These are phyloP conservation scores for Eretmocerus hayati DNA, from an alignment of 2,888 invertebrate species.

Conservation along the genomic window DNA sequence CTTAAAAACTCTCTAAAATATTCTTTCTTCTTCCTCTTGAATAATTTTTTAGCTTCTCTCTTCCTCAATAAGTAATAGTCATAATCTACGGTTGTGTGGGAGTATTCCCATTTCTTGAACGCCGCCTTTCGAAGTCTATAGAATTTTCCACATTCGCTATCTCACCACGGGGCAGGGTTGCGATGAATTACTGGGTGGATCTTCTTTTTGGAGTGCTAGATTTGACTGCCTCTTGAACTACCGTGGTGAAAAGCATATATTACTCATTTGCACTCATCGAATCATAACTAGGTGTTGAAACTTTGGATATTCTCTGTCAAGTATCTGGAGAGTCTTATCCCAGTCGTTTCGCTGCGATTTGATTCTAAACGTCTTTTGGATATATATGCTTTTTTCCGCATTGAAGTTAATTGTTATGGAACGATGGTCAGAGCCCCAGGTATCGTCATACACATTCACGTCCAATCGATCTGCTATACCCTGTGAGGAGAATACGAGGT, in stretches of 20 bases:
- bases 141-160: slow-evolving; percentile 10
- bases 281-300: background rate
- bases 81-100: slow-evolving; percentile 5
- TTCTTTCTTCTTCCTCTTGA: background rate
- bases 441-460: slow-evolving; percentile 7
- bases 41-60: background rate
- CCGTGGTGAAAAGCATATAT: background rate
- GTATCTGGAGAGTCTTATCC: background rate
- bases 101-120: slow-evolving; percentile 15
- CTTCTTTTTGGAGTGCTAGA: background rate
- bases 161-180: slow-evolving; percentile 14
- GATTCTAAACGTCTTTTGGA: background rate
- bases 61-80: slow-evolving; percentile 10
- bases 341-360: background rate
- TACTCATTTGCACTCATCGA: background rate
- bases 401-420: background rate
- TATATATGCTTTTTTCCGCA: background rate
- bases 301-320: background rate
- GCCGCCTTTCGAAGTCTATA: slow-evolving; percentile 9
- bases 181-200: slow-evolving; percentile 5
- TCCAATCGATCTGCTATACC: slow-evolving; percentile 7
- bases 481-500: slow-evolving; percentile 8
- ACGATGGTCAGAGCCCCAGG: slow-evolving; percentile 3
- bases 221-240: background rate
- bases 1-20: background rate